These are phyloP conservation scores for Scomber scombrus DNA, from an alignment of 2,113 vertebrate genomes.

Conservation along the genomic window DNA sequence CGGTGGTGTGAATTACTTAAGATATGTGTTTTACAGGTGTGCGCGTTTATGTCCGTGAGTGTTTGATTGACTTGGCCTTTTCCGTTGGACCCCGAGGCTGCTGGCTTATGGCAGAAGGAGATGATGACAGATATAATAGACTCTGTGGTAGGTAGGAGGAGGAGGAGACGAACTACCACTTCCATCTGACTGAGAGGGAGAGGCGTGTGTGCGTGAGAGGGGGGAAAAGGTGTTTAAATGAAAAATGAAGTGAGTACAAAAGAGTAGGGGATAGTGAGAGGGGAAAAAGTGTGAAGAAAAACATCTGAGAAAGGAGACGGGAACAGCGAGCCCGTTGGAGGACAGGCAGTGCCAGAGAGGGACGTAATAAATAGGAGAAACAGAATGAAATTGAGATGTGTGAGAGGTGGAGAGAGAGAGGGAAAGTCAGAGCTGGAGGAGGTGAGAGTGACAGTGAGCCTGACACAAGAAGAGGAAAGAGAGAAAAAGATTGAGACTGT, in stretches of 20 bases:
- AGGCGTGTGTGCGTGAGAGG: constrained; percentile 24
- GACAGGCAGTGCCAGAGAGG: constrained; percentile 25
- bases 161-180: constrained; percentile 55
- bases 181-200: constrained; percentile 35
- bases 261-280: constrained; percentile 12
- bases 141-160: constrained; percentile 74
- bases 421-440: constrained; percentile 36
- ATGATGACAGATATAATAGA: constrained; percentile 71
- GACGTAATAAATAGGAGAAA: constrained; percentile 66
- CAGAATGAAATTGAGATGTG: constrained; percentile 74
- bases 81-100: constrained; percentile 47
- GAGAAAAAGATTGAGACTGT: constrained; percentile 21
- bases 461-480: constrained; percentile 3
- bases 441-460: constrained; percentile 46
- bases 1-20: constrained; percentile 26
- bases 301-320: constrained; percentile 32
- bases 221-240: constrained; percentile 65
- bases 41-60: constrained; percentile 44
- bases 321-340: constrained; percentile 9
- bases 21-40: constrained; percentile 67
- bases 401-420: constrained; percentile 41
- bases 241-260: constrained; percentile 64
- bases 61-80: constrained; percentile 57
- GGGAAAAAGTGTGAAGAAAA: background rate
- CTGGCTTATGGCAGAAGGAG: constrained; percentile 59